phyloP scores from a whole-genome alignment of 2,888 invertebrate genomes.

The Lottia scabra region DNA sequence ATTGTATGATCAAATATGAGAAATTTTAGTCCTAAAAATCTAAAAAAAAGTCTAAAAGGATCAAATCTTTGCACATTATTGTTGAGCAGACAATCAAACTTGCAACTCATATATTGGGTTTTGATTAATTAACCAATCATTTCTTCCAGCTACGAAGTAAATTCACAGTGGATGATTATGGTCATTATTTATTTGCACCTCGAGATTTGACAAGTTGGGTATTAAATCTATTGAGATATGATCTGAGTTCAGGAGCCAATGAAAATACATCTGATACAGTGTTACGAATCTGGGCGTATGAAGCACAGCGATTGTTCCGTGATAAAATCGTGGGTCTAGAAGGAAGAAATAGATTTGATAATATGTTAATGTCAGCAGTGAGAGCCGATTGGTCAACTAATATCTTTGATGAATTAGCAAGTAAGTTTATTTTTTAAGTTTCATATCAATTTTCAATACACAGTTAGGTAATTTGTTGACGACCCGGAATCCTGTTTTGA shows the following conservation, averaged over 20 bases:
- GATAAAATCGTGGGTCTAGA: constrained; percentile 79
- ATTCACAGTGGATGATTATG: constrained; percentile 74
- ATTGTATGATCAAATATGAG: no score
- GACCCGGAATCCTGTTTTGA: no score
- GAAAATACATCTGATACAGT: constrained; percentile 63
- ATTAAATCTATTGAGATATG: constrained; percentile 77
- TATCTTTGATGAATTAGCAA: constrained; percentile 61
- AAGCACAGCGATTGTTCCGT: constrained; percentile 81
- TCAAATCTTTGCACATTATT: no score
- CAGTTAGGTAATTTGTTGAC: no score
- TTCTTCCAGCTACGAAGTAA: constrained; percentile 68
- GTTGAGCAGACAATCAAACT: no score
- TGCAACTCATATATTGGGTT: no score
- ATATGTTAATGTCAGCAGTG: constrained; percentile 74
- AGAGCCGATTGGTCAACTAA: constrained; percentile 69
- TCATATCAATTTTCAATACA: neutral
- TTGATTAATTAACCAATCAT: no score
- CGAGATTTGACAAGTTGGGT: constrained; percentile 82
- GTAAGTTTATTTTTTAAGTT: constrained; percentile 45
- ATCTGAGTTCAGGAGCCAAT: constrained; percentile 58
- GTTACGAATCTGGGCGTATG: constrained; percentile 79
- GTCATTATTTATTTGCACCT: constrained; percentile 82
- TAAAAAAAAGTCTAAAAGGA: no score
- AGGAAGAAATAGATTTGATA: constrained; percentile 77
- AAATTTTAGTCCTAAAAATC: no score